phyloP scores from a whole-genome alignment of 2,888 invertebrate species.

The Latrodectus elegans region DNA sequence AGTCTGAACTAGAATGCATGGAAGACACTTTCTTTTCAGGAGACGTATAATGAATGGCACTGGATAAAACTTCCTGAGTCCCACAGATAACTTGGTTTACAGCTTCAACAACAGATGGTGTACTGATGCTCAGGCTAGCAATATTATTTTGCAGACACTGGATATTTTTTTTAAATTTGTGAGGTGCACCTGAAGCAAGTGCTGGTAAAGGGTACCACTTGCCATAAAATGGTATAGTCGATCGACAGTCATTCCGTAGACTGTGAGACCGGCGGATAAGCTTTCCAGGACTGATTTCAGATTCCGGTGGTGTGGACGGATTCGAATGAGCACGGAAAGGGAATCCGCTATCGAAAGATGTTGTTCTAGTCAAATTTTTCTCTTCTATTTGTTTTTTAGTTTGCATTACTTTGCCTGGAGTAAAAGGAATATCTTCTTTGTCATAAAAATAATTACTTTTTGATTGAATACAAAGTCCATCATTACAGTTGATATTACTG shows the following conservation, averaged over 20 bases:
- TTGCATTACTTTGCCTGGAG: slow-evolving; percentile 82
- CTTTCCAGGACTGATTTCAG: slow-evolving; percentile 29
- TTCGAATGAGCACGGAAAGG: slow-evolving; percentile 57
- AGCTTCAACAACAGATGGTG: slow-evolving; percentile 70
- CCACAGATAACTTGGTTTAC: slow-evolving; percentile 70
- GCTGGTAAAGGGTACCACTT: slow-evolving; percentile 69
- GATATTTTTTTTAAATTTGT: background rate
- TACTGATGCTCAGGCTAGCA: slow-evolving; percentile 60
- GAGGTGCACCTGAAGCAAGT: slow-evolving; percentile 38
- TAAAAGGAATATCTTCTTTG: slow-evolving; percentile 81
- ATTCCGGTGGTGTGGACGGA: slow-evolving; percentile 52
- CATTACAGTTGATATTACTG: slow-evolving; percentile 17
- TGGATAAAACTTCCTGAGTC: slow-evolving; percentile 68
- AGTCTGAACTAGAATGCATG: slow-evolving; percentile 43
- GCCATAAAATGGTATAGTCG: slow-evolving; percentile 41
- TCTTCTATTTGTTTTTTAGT: slow-evolving; percentile 80
- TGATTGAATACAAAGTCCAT: slow-evolving; percentile 14
- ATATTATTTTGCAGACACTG: slow-evolving; percentile 11
- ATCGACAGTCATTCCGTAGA: slow-evolving; percentile 57
- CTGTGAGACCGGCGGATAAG: slow-evolving; percentile 60
- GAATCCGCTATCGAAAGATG: slow-evolving; percentile 71
- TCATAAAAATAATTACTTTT: slow-evolving; percentile 75
- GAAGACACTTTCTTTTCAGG: slow-evolving; percentile 46
- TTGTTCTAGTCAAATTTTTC: slow-evolving; percentile 70
- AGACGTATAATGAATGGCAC: slow-evolving; percentile 69